Evolutionary conservation across 2,888 invertebrate species (phyloP).

Genomic region (Acrobasis consociella): DNA sequence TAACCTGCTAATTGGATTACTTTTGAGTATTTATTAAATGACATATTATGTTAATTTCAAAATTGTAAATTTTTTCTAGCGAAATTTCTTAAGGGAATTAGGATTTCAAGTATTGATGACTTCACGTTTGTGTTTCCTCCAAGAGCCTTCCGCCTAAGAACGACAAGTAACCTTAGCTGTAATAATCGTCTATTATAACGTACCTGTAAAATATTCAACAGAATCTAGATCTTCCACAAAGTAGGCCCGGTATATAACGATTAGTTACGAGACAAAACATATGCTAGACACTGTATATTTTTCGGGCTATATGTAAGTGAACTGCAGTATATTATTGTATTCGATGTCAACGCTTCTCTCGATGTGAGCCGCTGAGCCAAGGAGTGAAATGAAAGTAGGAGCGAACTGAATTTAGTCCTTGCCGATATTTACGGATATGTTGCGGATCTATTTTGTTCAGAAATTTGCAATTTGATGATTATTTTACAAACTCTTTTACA

Average conservation of each 20-base stretch:
- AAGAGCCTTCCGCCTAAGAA: not conserved
- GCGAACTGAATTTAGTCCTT: not conserved
- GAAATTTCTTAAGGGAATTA: not conserved
- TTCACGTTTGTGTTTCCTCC: not conserved
- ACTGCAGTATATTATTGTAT: conserved; percentile 5
- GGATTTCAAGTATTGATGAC: too few species aligned
- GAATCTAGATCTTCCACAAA: conserved; percentile 22
- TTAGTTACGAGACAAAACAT: not conserved
- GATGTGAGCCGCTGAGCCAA: not conserved
- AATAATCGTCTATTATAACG: conserved; percentile 13
- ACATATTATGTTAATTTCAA: not conserved
- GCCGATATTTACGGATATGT: not conserved
- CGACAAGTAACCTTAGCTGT: conserved; percentile 17
- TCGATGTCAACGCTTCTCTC: conserved; percentile 8
- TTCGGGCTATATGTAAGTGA: conserved; percentile 19
- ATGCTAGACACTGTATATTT: conserved; percentile 21
- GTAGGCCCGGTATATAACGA: conserved; percentile 22
- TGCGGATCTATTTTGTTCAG: too few species aligned
- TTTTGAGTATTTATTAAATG: not conserved
- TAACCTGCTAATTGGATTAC: too few species aligned
- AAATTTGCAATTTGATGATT: too few species aligned
- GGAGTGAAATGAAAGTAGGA: not conserved
- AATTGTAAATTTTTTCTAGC: not conserved
- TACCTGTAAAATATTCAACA: conserved; percentile 21
- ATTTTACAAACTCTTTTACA: too few species aligned